phyloP scores from a whole-genome alignment of 2,888 invertebrate species.

The Scaptomyza polygonia region DNA sequence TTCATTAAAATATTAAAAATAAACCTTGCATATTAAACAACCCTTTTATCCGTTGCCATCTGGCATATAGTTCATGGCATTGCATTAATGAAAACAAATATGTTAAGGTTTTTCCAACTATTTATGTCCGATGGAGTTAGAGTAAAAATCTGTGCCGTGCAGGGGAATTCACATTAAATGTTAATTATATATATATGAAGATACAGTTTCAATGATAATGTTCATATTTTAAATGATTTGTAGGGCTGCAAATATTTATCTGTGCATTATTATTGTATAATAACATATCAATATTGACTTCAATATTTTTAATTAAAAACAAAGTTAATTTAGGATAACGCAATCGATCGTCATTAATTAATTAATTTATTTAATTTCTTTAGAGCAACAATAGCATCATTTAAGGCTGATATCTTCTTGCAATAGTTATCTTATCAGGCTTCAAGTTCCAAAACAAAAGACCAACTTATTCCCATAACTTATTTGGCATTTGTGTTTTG shows the following conservation, averaged over 20 bases:
- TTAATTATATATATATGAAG: too few species aligned
- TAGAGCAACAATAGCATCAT: not conserved
- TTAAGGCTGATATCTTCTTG: not conserved
- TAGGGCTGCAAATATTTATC: too few species aligned
- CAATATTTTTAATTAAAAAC: too few species aligned
- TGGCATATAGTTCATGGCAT: slow-evolving; percentile 39
- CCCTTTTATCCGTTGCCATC: slow-evolving; percentile 7
- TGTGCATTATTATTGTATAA: too few species aligned
- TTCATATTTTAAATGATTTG: not conserved
- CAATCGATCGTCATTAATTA: not conserved
- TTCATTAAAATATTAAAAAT: slow-evolving; percentile 67
- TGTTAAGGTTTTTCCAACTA: slow-evolving; percentile 31
- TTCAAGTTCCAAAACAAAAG: not conserved
- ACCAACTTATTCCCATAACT: slow-evolving; percentile 12
- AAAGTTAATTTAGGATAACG: too few species aligned
- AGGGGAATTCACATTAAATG: not conserved
- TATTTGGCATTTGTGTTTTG: slow-evolving; percentile 31
- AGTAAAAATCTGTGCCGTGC: not conserved
- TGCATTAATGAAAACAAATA: slow-evolving; percentile 23
- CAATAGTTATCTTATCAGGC: not conserved
- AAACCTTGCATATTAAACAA: slow-evolving; percentile 29
- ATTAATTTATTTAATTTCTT: not conserved
- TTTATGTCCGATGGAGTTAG: not conserved
- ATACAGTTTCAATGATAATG: too few species aligned
- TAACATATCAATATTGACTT: too few species aligned